Percentiles rank a stretch among this genome's conserved stretches.
Conservation (phyloP, 2,113 vertebrate genomes). For the Vicugna pacos region DNA sequence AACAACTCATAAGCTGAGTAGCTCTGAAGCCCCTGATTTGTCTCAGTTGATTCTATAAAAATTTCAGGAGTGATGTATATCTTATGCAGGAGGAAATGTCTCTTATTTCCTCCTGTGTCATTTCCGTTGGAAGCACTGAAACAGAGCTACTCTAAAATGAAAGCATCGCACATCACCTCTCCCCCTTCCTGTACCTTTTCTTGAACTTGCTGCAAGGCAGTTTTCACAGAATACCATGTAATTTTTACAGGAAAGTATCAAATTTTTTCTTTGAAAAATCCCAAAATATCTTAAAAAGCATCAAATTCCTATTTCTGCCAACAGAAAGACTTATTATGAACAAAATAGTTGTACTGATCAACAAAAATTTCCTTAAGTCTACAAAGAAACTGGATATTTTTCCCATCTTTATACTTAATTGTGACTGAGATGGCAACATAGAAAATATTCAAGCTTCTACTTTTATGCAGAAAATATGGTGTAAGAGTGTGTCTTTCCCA, state of each 20-base stretch:
- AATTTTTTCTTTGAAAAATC: conserved; percentile 66
- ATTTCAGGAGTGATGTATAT: conserved; percentile 37
- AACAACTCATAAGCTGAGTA: conserved; percentile 67
- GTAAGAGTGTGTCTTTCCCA: not conserved
- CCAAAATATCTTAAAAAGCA: conserved; percentile 48
- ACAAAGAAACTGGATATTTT: not conserved
- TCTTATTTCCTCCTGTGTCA: not conserved
- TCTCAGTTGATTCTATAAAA: conserved; percentile 68
- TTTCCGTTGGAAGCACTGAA: conserved; percentile 44
- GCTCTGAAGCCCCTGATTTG: conserved; percentile 75
- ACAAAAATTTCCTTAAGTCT: not conserved
- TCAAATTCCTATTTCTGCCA: conserved; percentile 34
- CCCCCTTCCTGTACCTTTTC: not conserved
- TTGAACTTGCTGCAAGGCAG: conserved; percentile 11
- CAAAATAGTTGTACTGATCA: conserved; percentile 52
- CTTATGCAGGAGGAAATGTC: conserved; percentile 39
- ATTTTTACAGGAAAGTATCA: conserved; percentile 28
- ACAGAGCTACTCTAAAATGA: conserved; percentile 33
- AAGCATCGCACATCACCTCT: not conserved
- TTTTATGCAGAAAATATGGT: not conserved
- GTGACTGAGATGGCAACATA: not conserved
- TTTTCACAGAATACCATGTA: conserved; percentile 46
- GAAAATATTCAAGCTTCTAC: not conserved
- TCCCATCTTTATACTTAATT: not conserved
- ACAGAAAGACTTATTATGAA: conserved; percentile 31